These are phyloP conservation scores for Hipposideros armiger DNA, from an alignment of 2,113 vertebrate species.

Conservation along the genomic window DNA sequence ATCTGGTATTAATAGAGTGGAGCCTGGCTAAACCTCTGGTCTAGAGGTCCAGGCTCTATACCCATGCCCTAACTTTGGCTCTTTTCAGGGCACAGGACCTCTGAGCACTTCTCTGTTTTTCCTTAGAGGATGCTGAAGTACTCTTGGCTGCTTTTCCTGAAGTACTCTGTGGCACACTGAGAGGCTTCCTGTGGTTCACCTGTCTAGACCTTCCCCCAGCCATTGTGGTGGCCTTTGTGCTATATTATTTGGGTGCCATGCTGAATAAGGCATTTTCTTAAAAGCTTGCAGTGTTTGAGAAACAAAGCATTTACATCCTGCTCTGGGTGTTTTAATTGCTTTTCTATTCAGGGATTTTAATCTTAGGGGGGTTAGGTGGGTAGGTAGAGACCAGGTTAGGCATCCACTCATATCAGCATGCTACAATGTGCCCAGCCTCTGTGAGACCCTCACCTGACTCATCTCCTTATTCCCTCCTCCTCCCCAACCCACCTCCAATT, in stretches of 20 bases:
- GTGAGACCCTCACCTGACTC: neutral
- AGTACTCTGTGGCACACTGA: neutral
- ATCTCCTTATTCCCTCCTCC: neutral
- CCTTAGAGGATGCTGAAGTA: neutral
- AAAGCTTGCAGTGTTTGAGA: neutral
- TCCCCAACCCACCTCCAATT: neutral
- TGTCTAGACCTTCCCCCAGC: neutral
- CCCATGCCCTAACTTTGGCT: neutral
- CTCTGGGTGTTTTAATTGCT: neutral
- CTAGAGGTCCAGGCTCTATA: neutral
- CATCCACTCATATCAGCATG: neutral
- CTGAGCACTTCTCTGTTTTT: neutral
- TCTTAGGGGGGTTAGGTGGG: no score
- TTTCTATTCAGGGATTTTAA: neutral
- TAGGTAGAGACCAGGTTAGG: neutral
- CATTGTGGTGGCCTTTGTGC: neutral
- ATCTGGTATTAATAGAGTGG: neutral
- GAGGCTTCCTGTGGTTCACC: neutral
- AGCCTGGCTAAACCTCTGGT: neutral
- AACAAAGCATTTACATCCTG: neutral
- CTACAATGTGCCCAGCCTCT: neutral
- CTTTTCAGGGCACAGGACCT: neutral
- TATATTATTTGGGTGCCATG: neutral
- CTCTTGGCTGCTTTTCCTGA: neutral
- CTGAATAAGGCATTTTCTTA: neutral